Base-by-base conservation (phyloP, 2,888 invertebrate genomes). In the Entomobrya proxima region DNA sequence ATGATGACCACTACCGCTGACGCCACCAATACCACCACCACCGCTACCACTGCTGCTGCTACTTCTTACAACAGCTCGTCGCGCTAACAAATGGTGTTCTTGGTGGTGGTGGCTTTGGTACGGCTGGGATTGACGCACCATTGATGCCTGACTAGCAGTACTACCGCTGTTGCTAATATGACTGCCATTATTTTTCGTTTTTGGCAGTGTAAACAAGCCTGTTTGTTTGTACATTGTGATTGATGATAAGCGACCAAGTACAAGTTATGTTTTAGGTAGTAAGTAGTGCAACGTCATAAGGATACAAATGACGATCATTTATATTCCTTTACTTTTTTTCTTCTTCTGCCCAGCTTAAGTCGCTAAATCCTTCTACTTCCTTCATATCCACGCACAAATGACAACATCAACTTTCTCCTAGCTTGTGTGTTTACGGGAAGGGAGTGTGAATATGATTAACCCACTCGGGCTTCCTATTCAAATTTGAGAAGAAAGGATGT, bases 161-260 rank as follows among this genome's bases (percentile, higher is more conserved):
- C 24, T 30, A 27, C 44, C 21, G 27, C 40, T 40, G 40, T 69
- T 4, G 15, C 47, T 21, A 47, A 11, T 47, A 9, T 50, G 7
- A 2, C 32, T 21, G 5, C 30, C 13, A 55, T 11, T 55, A 21
- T 15, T 35, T 37, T 55, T 55, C 47, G 47, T n/a, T 35, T 75
- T 75, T 18, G 75, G 75, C 55, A 75, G 15, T 35, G 75, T 75
- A 37, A 35, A 75, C 55, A 75, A 75, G 6, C 75, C 75, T n/a
- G 75, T 35, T 24, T 75, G 52, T 37, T 75, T 32, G 55, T 75
- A 75, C 75, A 75, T 75, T 18, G 40, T 64, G 64, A 64, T 37
- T 67, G 67, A 67, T 67, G 67, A 67, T 40, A 24, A 37, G 15
- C 67, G 37, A 55, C 37, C 21, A 24, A 27, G 64, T 7, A 40